phyloP scores from a whole-genome alignment of 2,113 vertebrate genomes.

The Gymnocephalus cernua region DNA sequence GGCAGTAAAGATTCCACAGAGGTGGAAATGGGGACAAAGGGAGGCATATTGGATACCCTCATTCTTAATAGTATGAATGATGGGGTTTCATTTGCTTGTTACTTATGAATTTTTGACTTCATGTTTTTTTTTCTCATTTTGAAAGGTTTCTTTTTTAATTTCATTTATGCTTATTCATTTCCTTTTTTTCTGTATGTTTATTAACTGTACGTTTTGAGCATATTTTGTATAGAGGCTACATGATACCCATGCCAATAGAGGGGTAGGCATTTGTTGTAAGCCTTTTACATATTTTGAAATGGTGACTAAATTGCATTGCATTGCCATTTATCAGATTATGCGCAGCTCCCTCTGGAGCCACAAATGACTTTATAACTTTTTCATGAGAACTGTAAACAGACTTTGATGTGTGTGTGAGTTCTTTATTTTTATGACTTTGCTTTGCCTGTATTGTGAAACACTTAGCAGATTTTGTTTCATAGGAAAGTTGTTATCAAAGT shows the following conservation, averaged over 20 bases:
- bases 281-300: neutral
- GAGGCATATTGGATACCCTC: no score
- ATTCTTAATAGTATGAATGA: no score
- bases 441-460: neutral
- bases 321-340: neutral
- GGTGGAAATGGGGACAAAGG: no score
- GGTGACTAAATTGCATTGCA: neutral
- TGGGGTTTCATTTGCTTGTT: no score
- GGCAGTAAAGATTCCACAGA: no score
- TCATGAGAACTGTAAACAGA: neutral
- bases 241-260: neutral
- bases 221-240: no score
- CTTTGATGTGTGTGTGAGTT: neutral
- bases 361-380: neutral
- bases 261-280: neutral
- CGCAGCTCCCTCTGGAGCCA: no score
- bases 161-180: no score
- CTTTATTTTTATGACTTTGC: neutral
- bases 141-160: no score
- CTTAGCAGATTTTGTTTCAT: neutral
- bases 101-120: no score
- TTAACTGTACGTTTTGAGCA: neutral
- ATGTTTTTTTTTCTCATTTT: no score
- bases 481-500: neutral
- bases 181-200: neutral